Conservation (phyloP, 2,113 vertebrate genomes). For the Astatoreochromis straeleni region DNA sequence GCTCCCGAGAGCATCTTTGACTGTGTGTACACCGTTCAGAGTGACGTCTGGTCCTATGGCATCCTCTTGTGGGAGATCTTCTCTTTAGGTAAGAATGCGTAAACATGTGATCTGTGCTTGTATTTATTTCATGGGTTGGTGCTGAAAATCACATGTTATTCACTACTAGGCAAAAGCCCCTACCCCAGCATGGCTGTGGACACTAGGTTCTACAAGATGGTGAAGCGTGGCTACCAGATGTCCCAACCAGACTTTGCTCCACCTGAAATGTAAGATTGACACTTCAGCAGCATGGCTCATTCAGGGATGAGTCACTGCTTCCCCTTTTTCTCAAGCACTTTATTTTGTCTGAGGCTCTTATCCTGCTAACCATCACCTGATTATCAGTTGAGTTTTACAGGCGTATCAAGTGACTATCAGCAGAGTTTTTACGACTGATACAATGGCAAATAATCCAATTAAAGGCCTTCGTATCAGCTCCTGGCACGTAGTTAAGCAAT, state of each 20-base stretch:
- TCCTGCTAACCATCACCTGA: background rate
- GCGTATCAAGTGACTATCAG: conserved; percentile 19
- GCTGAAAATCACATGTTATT: background rate
- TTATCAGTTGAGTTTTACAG: conserved; percentile 1
- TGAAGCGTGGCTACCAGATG: conserved; percentile 95
- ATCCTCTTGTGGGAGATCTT: conserved; percentile 99
- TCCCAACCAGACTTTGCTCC: conserved; percentile 84
- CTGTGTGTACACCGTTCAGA: conserved; percentile 94
- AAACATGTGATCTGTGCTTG: background rate
- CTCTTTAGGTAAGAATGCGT: conserved; percentile 80
- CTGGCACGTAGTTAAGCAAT: background rate
- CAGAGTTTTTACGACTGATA: background rate
- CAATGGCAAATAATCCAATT: background rate
- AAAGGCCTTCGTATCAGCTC: background rate
- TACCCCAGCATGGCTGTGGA: conserved; percentile 92
- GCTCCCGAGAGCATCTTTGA: conserved; percentile 98
- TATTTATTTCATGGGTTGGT: background rate
- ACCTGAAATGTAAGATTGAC: conserved; percentile 80
- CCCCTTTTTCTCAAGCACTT: background rate
- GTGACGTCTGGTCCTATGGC: conserved; percentile 97
- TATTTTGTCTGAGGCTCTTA: background rate
- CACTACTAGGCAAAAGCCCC: conserved; percentile 82
- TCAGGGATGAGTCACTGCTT: background rate
- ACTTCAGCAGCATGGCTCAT: background rate
- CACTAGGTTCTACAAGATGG: conserved; percentile 93